phyloP scores from a whole-genome alignment of 2,888 invertebrate genomes.

The Pachycephus smyrnensis region DNA sequence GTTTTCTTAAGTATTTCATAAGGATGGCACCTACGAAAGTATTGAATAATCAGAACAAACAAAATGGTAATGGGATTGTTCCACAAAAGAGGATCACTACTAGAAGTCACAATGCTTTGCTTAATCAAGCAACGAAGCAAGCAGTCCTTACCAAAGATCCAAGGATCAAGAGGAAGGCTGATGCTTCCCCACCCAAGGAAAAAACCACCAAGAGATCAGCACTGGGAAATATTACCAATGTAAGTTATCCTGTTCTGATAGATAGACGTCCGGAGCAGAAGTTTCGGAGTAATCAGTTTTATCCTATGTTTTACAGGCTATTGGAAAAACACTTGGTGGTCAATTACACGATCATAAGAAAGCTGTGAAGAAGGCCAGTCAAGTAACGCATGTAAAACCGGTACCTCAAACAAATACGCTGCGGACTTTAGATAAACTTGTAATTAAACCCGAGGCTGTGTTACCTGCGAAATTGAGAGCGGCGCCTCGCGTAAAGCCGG shows the following conservation, averaged over 20 bases:
- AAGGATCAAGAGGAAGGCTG: slow-evolving; percentile 83
- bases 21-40: slow-evolving; percentile 76
- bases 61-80: slow-evolving; percentile 67
- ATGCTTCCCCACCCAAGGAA: slow-evolving; percentile 82
- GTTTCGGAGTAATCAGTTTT: not conserved
- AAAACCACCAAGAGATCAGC: slow-evolving; percentile 84
- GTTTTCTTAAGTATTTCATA: slow-evolving; percentile 60
- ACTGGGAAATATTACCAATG: slow-evolving; percentile 88
- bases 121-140: slow-evolving; percentile 57
- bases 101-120: slow-evolving; percentile 71
- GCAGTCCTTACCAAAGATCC: slow-evolving; percentile 69
- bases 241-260: slow-evolving; percentile 47
- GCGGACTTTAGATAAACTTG: slow-evolving; percentile 45
- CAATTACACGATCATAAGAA: slow-evolving; percentile 44
- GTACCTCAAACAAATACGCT: slow-evolving; percentile 34
- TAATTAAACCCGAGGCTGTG: slow-evolving; percentile 41
- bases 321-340: slow-evolving; percentile 54
- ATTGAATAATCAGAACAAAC: slow-evolving; percentile 69
- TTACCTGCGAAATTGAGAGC: slow-evolving; percentile 41
- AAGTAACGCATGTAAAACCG: slow-evolving; percentile 35
- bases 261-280: not conserved
- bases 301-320: slow-evolving; percentile 43
- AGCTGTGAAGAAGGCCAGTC: slow-evolving; percentile 40
- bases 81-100: slow-evolving; percentile 72
- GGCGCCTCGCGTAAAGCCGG: slow-evolving; percentile 36